Evolutionary conservation across 2,888 invertebrate genomes (phyloP), one percentile per base, ranked within the genome.

Genomic region (Folsomia candida): DNA sequence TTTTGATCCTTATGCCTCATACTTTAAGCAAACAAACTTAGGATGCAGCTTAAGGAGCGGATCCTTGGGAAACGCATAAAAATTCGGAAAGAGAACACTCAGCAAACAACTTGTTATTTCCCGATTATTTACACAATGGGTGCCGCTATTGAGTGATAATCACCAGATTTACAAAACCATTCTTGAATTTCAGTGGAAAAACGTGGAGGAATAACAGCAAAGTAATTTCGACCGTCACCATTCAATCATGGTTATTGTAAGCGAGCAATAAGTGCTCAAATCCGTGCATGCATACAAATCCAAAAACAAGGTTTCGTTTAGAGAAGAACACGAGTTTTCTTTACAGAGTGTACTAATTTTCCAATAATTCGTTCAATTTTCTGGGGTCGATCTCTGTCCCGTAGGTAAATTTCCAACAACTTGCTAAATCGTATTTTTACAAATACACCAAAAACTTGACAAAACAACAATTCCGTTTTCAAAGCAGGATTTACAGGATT

Each of bases 401-500:
- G 22, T 54, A 54, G 54, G 54, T 54, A 54, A 54, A 18, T 54
- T 54, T 54, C n/a, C 20, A 54, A 54, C 6, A 14, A 37, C 4
- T 9, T 37, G 18, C 54, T n/a, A 54, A 54, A 54, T 54, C 4
- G 20, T 22, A 6, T 54, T 54, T 18, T 54, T 54, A 22, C 20
- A 22, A 54, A 6, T n/a, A n/a, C 54, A 54, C 54, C 11, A 60
- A 60, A 60, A 24, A 62, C 4, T 3, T 28, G 2, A 62, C 29
- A 64, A 47, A 64, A 6, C 63, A 54, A 54, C 22, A 18, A 4
- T 22, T 54, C 54, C 6, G n/a, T 37, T 64, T 64, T 20, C 20
- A 29, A 64, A 64, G 63, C 51, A 64, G 63, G 63, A 64, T 64
- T 64, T 64, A 29, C 51, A 37, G 51, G 63, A 64, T 64, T 64